Evolutionary conservation across 2,113 vertebrate genomes (phyloP), one percentile per base, ranked within the genome.

Genomic region (Bungarus multicinctus): DNA sequence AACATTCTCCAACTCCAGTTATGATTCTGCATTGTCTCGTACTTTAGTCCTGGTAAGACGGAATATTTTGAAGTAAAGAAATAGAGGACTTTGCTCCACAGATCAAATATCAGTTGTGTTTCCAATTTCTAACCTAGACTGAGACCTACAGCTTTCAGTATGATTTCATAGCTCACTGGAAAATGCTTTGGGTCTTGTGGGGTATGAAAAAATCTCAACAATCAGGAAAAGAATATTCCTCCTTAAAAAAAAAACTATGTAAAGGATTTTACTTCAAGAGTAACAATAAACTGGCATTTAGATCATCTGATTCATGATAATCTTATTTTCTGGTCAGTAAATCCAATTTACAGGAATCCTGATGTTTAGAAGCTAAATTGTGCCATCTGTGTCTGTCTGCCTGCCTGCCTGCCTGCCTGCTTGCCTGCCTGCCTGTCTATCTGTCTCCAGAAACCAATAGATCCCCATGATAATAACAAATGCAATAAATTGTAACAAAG

Each of bases 311-410:
- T 85, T 91, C 43, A 85, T 91, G 9, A 47, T n/a, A 50, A 34
- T 53, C 91, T 94, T 94, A 58, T 27, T 86, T 55, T 64, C 54
- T 50, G 27, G 87, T 4, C 50, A 88, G 54, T 87, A 34, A 81
- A 43, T 60, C 90, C 27, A 90, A 57, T n/a, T 89, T 30, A 47
- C 43, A 34, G n/a, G 18, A 69, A 93, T 90, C 10, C 93, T 92
- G 27, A 0, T 43, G 88, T 87, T 34, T 92, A 94, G 81, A 30
- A 57, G 74, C 87, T 92, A 50, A 43, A 91, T 5, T 25, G 2
- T 81, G 90, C 10, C 30, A 4, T 30, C 34, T 11, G 14, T 50
- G 9, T 14, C 10, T 9, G 2, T 3, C 22, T 23, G 5, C 20
- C 54, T 55, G 18, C 20, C 55, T 57, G 12, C 23, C 55, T 23